These are phyloP conservation scores for Alca torda DNA, from an alignment of 2,797 vertebrate species.

Conservation along the genomic window DNA sequence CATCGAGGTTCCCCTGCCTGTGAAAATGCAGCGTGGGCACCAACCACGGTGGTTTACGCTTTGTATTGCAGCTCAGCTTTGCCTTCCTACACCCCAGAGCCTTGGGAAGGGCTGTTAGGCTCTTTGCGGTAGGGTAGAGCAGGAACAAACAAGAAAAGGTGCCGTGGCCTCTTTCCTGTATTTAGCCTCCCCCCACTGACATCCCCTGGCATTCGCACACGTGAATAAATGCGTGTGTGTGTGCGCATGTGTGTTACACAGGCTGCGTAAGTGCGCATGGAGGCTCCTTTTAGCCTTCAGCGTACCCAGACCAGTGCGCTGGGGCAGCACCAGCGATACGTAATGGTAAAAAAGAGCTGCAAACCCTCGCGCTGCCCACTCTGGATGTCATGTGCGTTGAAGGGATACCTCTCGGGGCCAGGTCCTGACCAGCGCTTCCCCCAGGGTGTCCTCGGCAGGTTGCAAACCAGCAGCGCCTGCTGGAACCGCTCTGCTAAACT, in stretches of 20 bases:
- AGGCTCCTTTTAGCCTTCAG: not conserved
- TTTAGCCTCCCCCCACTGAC: not conserved
- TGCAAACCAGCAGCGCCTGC: not conserved
- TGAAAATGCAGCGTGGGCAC: not conserved
- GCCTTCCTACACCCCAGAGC: not conserved
- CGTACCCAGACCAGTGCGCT: rapidly evolving
- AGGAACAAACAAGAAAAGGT: not conserved
- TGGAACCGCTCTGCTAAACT: not conserved
- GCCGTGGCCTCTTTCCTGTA: not conserved
- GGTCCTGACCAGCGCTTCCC: not conserved
- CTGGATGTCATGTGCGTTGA: rapidly evolving
- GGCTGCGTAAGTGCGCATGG: rapidly evolving
- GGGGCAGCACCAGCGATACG: not conserved
- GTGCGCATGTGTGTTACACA: too few relatives aligned
- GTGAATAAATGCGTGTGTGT: not conserved
- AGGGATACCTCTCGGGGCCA: rapidly evolving
- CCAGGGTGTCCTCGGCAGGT: rapidly evolving
- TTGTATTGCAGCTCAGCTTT: not conserved
- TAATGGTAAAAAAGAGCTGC: not conserved
- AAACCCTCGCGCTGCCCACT: not conserved
- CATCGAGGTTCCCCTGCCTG: not conserved
- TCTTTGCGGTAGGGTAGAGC: not conserved
- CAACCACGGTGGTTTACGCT: rapidly evolving
- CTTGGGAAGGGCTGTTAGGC: rapidly evolving
- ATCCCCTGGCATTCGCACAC: not conserved